A percentile compares a stretch with the other conserved stretches of the same genome.
These are phyloP conservation scores for Gasterosteus aculeatus DNA, from an alignment of 2,113 vertebrate genomes.

Conservation along the genomic window DNA sequence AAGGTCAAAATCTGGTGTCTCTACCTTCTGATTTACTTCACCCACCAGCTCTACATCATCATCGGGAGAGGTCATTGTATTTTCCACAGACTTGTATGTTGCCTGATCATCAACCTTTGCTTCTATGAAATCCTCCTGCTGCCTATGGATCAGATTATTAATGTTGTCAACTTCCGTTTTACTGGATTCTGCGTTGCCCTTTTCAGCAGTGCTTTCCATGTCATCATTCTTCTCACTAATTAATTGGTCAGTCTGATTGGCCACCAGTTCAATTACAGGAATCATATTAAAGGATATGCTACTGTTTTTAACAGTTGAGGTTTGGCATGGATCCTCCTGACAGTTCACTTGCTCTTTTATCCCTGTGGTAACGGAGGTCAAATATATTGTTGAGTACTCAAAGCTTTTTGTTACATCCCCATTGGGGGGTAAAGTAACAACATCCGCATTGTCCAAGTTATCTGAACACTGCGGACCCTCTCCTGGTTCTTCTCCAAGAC, in stretches of 20 bases:
- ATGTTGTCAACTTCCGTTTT: slow-evolving; percentile 4
- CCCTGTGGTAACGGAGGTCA: neutral
- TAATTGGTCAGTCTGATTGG: slow-evolving; percentile 6
- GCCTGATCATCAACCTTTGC: slow-evolving; percentile 7
- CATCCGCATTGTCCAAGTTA: neutral
- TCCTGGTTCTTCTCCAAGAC: neutral
- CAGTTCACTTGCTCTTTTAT: neutral
- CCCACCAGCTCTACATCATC: neutral
- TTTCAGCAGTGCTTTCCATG: neutral
- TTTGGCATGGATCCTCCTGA: slow-evolving; percentile 8
- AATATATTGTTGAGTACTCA: neutral
- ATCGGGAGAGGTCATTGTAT: neutral
- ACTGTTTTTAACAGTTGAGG: neutral
- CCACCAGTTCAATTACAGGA: neutral
- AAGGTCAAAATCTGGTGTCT: neutral
- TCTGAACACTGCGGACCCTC: neutral
- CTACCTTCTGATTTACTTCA: neutral
- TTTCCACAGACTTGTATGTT: neutral
- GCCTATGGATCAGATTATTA: neutral
- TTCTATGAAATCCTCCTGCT: neutral
- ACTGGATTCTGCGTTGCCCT: neutral
- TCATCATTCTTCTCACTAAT: slow-evolving; percentile 5
- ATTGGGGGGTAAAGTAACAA: neutral
- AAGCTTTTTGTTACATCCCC: neutral
- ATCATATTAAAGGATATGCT: neutral